Evolutionary conservation across 1,140 invertebrate genomes (phyloP).

Genomic region (Parasteatoda tepidariorum): DNA sequence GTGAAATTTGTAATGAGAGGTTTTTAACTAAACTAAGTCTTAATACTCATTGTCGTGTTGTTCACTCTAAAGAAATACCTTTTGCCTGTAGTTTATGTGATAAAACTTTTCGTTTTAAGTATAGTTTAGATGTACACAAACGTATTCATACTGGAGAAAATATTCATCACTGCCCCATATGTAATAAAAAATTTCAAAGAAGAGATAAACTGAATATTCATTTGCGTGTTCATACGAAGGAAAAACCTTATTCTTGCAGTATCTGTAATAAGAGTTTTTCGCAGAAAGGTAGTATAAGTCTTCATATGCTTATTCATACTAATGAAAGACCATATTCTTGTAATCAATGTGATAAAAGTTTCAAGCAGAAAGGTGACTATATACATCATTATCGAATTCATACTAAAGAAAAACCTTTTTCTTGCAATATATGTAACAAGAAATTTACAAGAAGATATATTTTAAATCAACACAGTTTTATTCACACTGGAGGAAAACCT

Average conservation of each 20-base stretch:
- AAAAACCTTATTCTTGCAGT: conserved; percentile 27
- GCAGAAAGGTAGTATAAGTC: neutral
- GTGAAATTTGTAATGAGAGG: neutral
- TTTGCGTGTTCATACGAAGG: conserved; percentile 7
- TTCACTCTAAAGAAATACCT: neutral
- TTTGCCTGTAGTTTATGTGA: neutral
- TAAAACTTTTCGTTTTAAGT: neutral
- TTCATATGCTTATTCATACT: conserved; percentile 29
- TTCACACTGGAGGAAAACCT: no score
- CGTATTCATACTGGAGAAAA: conserved; percentile 9
- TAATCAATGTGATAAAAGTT: conserved; percentile 18
- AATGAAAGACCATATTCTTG: conserved; percentile 27
- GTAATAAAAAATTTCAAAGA: conserved; percentile 4
- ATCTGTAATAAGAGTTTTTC: neutral
- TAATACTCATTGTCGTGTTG: neutral
- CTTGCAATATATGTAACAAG: no score
- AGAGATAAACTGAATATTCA: neutral
- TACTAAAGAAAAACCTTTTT: no score
- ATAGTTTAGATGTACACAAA: neutral
- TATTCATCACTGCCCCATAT: neutral
- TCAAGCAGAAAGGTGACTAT: neutral
- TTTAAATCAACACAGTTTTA: no score
- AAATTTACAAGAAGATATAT: no score
- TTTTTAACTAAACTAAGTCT: neutral
- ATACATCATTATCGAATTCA: no score